phyloP scores from a whole-genome alignment of 2,797 vertebrate species.

The Falco berigora region DNA sequence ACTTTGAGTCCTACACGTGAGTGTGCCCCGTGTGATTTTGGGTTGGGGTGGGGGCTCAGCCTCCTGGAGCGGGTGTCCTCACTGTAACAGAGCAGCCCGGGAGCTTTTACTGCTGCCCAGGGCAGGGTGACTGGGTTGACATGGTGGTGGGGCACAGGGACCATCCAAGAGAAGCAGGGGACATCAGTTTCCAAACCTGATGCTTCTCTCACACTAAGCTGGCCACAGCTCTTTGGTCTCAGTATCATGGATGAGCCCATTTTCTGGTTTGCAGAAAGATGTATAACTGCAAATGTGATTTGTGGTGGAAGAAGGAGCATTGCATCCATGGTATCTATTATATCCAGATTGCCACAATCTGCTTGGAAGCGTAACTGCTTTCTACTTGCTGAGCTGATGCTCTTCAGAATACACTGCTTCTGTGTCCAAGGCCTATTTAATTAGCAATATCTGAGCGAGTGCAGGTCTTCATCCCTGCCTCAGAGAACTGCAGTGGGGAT shows the following conservation, averaged over 20 bases:
- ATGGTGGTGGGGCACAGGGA: not conserved
- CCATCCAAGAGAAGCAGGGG: not conserved
- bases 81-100: not conserved
- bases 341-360: not conserved
- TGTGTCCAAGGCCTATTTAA: slow-evolving; percentile 9
- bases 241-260: not conserved
- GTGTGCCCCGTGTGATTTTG: slow-evolving; percentile 39
- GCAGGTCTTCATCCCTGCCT: not conserved
- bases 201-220: not conserved
- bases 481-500: not conserved
- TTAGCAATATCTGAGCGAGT: not conserved
- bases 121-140: not conserved
- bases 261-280: not conserved
- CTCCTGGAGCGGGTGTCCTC: rapidly evolving
- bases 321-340: not conserved
- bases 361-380: not conserved
- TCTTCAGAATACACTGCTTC: not conserved
- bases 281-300: not conserved
- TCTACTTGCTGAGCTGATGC: not conserved
- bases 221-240: not conserved
- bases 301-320: not conserved
- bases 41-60: not conserved
- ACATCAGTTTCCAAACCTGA: not conserved
- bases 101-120: not conserved
- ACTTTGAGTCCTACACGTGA: slow-evolving; percentile 98